Conservation (phyloP, 1,140 invertebrate genomes). For the Doryteuthis pealeii region DNA sequence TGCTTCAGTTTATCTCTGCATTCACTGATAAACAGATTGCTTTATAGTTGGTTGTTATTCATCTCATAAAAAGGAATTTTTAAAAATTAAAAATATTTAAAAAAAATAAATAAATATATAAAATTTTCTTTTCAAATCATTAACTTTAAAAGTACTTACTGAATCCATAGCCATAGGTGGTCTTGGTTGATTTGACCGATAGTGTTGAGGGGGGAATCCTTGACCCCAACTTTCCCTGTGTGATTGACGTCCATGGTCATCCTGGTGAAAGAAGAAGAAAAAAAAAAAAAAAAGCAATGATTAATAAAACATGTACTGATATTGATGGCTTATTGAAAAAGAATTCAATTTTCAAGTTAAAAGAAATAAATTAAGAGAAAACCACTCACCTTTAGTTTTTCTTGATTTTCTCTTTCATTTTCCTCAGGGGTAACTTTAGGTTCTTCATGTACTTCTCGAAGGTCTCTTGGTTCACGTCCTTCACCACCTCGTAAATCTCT, state of each 20-base stretch:
- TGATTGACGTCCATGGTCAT: conserved; percentile 16
- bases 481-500: not conserved
- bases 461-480: not conserved
- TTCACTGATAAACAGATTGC: too few species aligned
- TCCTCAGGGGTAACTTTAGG: conserved; percentile 5
- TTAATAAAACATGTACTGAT: too few species aligned
- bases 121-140: too few species aligned
- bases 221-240: conserved; percentile 50
- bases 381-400: conserved; percentile 4
- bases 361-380: too few species aligned
- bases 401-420: conserved; percentile 11
- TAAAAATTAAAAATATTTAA: too few species aligned
- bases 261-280: conserved; percentile 13
- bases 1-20: too few species aligned
- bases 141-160: conserved; percentile 2
- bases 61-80: too few species aligned
- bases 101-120: too few species aligned
- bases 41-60: too few species aligned
- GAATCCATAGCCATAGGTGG: conserved; percentile 25
- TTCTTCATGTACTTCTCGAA: not conserved
- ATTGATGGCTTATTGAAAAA: too few species aligned
- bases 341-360: too few species aligned
- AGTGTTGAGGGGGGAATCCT: conserved; percentile 45
- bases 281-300: too few species aligned
- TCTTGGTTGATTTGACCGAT: conserved; percentile 38